Percentiles rank a stretch among this genome's conserved stretches.
Evolutionary conservation across 1,140 invertebrate species (phyloP).

Genomic region (Dinothrombium tinctorium): DNA sequence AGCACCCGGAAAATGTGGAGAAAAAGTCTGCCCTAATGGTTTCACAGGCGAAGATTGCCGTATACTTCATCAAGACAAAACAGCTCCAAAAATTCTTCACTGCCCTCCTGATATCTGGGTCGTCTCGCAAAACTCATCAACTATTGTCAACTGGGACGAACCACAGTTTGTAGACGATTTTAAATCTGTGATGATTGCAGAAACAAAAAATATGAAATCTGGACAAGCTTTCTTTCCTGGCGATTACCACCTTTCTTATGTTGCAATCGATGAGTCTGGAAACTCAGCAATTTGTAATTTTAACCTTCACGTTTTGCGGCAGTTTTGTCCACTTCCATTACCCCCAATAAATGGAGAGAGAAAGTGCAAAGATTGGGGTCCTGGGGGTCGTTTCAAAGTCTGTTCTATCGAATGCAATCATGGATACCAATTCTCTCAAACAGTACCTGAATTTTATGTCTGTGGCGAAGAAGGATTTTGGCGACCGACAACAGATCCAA

Average conservation of each 20-base stretch:
- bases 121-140: constrained; percentile 68
- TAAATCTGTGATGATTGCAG: constrained; percentile 41
- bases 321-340: constrained; percentile 61
- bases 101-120: constrained; percentile 64
- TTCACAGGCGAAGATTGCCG: constrained; percentile 59
- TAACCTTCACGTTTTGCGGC: constrained; percentile 67
- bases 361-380: constrained; percentile 82
- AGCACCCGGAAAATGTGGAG: constrained; percentile 70
- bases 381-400: constrained; percentile 40
- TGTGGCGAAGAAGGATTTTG: constrained; percentile 89
- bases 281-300: constrained; percentile 79
- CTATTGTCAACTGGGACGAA: constrained; percentile 78
- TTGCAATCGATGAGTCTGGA: constrained; percentile 67
- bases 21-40: constrained; percentile 56
- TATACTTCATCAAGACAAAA: constrained; percentile 55
- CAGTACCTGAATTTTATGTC: constrained; percentile 77
- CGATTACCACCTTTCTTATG: constrained; percentile 72
- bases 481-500: constrained; percentile 44
- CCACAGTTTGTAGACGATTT: constrained; percentile 73
- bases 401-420: constrained; percentile 54
- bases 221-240: constrained; percentile 81
- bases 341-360: constrained; percentile 72
- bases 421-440: constrained; percentile 64
- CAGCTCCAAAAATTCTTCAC: constrained; percentile 56
- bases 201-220: constrained; percentile 60